Evolutionary conservation across 2,888 invertebrate species (phyloP), one percentile per base, ranked within the genome.

Genomic region (Synanthedon myopaeformis): DNA sequence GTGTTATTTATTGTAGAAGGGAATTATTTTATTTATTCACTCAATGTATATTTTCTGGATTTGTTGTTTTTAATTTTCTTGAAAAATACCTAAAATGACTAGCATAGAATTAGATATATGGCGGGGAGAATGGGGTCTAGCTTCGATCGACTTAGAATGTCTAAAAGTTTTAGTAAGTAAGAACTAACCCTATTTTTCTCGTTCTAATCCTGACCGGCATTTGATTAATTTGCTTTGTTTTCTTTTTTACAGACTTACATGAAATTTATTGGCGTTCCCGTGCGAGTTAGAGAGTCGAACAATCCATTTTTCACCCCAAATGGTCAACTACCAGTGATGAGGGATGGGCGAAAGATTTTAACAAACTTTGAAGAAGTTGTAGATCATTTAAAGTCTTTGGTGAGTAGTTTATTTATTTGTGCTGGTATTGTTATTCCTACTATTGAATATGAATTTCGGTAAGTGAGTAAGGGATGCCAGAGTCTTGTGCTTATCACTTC

Each of bases 121-220:
- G 92, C 91, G 92, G 70, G 94, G 96, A 17, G 96, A 96, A 76
- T 96, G 93, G 92, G 95, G 95, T 19, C 83, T 97, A 53, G 94
- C 96, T 0, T 95, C 96, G 0, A 90, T 96, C 56, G 95, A 96
- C 88, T 89, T 92, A 57, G 92, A 93, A 74, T 96, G 95, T 74
- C 86, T 96, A 51, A 92, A 95, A 81, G 91, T 93, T 69, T 86
- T 96, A 90, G 94, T 96, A 75, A 90, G 89, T 74, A 57, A 56
- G n/a, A 51, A 59, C 42, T 55, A 62, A 35, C 35, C 35, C 35
- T 35, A 35, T 35, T 35, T 35, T 35, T 35, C 35, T 35, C 10
- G 10, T 35, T 10, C 11, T 54, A 57, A 54, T 60, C 59, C 61
- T 56, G 55, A 63, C 77, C 76, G 76, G 79, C 61, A 53, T 42